Evolutionary conservation across 2,888 invertebrate species (phyloP), one percentile per base, ranked within the genome.

Genomic region (Tridacna crocea): DNA sequence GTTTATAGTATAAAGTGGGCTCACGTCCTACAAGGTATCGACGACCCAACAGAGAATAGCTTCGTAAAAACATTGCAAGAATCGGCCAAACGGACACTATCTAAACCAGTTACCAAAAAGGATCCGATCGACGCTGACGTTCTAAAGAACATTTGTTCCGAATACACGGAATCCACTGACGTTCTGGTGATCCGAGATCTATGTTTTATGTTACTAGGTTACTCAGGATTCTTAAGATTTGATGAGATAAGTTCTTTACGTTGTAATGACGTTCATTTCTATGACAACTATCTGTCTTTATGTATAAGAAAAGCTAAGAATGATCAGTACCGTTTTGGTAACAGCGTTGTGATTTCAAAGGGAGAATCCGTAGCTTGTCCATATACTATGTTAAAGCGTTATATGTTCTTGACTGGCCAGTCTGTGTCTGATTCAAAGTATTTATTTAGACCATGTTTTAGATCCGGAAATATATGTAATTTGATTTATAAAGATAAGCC

Each of bases 61-160:
- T 87, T 82, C 76, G 84, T 84, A 15, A 82, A 48, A 27, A 80
- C 77, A 24, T 73, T 87, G 46, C 15, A 82, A 17, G 82, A 87
- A 27, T 46, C 77, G 11, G 65, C 84, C 22, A 83, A 87, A 65
- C 61, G 84, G 12, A 65, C 26, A 22, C 46, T 19, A 24, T 72
- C 77, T 13, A 80, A 82, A 74, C 74, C 82, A 22, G 68, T 78
- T 0, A 17, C 17, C 6, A 87, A 83, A 51, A 84, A 87, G 60
- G 80, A 84, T 11, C 87, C 84, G 19, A 58, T 84, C 15, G 58
- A 79, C 26, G 12, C 77, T 15, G 77, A 87, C 0, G 77, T 75
- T 65, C 63, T 84, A 27, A 72, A 78, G 11, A 22, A 74, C 2
- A n/a, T 83, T 11, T 83, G 85, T 76, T 8, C 65, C 8, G 72